Evolutionary conservation across 2,797 vertebrate genomes (phyloP).

Genomic region (Synaphobranchus kaupii): DNA sequence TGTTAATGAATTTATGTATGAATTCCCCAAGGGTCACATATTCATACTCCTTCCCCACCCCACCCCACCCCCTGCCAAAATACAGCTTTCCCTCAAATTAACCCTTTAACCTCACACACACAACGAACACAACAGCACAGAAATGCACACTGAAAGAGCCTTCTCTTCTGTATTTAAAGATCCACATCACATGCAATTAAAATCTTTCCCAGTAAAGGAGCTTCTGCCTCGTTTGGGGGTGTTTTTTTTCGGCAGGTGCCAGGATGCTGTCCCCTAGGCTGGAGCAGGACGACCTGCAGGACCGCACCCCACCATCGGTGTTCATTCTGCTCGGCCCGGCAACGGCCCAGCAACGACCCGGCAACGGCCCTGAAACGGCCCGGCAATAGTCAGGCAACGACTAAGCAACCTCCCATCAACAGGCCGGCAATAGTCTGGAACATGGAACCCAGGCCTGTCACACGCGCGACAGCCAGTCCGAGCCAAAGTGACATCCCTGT

Average conservation of each 20-base stretch:
- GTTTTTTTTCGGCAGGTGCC: too few relatives aligned
- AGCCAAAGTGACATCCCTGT: constrained; percentile 21
- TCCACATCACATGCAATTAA: too few relatives aligned
- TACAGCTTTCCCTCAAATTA: neutral
- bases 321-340: too few relatives aligned
- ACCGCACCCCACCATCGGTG: too few relatives aligned
- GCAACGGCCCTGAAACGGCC: neutral
- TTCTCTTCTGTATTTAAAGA: neutral
- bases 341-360: neutral
- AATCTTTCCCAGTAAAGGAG: too few relatives aligned
- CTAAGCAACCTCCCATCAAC: neutral
- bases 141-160: neutral
- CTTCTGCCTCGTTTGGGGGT: too few relatives aligned
- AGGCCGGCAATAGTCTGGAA: neutral
- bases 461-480: constrained; percentile 1
- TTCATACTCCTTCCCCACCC: too few relatives aligned
- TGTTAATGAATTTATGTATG: constrained; percentile 3
- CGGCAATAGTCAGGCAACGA: too few relatives aligned
- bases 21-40: neutral
- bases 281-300: too few relatives aligned
- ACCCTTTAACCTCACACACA: neutral
- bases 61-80: neutral
- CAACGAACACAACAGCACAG: neutral
- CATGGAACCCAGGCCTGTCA: neutral
- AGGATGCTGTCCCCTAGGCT: too few relatives aligned